phyloP scores from a whole-genome alignment of 2,113 vertebrate species.

The Cyrtonyx montezumae region DNA sequence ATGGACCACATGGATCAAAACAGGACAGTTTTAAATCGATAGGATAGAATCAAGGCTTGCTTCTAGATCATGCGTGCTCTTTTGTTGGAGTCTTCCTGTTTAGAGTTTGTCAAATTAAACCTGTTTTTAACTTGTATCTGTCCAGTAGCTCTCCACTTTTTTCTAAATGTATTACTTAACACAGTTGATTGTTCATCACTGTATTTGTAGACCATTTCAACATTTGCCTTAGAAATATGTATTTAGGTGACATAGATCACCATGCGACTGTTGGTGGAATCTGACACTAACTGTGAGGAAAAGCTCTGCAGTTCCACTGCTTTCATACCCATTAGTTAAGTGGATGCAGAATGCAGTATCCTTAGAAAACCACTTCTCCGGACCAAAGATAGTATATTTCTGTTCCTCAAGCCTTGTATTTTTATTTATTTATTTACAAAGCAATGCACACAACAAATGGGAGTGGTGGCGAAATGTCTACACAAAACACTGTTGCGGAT shows the following conservation, averaged over 20 bases:
- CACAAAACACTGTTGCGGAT: neutral
- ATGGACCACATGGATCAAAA: neutral
- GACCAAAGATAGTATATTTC: neutral
- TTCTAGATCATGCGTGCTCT: neutral
- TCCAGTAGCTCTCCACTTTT: neutral
- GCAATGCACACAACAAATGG: too few species aligned
- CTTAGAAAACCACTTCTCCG: neutral
- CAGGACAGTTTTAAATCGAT: neutral
- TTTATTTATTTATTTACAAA: neutral
- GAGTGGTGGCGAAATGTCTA: neutral
- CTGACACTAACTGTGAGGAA: neutral
- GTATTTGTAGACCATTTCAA: neutral
- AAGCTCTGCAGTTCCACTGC: neutral
- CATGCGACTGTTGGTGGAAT: accelerated
- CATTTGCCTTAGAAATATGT: neutral
- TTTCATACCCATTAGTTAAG: neutral
- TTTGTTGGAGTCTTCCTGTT: neutral
- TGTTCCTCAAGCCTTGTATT: neutral
- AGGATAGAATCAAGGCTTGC: neutral
- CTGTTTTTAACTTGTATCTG: neutral
- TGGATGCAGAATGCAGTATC: neutral
- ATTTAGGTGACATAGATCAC: neutral
- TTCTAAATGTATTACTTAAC: neutral
- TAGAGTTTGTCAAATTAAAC: neutral
- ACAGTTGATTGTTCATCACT: neutral